Conservation (phyloP, 2,113 vertebrate genomes). For the Gopherus evgoodei region DNA sequence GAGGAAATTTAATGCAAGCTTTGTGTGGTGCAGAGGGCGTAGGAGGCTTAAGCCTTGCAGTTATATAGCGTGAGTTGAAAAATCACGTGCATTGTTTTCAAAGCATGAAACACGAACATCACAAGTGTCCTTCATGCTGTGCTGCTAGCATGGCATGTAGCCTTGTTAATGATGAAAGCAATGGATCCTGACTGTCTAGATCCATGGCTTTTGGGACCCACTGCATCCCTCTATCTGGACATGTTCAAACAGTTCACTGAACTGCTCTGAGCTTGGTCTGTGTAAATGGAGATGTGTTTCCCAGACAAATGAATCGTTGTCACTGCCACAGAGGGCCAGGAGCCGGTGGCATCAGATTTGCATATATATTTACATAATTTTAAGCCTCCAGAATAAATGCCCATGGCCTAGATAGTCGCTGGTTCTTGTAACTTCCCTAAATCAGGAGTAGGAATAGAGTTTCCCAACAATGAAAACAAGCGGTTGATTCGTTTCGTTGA, state of each 20-base stretch:
- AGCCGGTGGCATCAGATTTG: neutral
- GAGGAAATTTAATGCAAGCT: slow-evolving; percentile 30
- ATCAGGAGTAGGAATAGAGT: neutral
- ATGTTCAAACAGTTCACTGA: neutral
- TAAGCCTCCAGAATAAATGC: neutral
- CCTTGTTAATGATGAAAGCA: neutral
- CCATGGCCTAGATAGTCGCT: neutral
- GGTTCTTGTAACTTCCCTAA: neutral
- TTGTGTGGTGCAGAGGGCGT: neutral
- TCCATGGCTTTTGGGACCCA: neutral
- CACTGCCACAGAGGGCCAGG: neutral
- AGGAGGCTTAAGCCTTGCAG: neutral
- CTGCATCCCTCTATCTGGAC: neutral
- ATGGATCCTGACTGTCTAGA: rapidly evolving
- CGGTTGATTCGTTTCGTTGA: neutral
- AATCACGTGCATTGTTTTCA: neutral
- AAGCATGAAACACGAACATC: neutral
- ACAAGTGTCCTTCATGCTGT: neutral
- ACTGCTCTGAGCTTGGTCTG: neutral
- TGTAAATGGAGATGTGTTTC: neutral
- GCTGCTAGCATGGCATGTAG: neutral
- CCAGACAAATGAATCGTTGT: neutral
- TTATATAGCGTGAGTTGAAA: neutral
- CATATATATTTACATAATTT: neutral
- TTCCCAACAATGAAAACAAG: neutral